Base-by-base conservation (phyloP, 2,113 vertebrate species). In the Atractosteus spatula region DNA sequence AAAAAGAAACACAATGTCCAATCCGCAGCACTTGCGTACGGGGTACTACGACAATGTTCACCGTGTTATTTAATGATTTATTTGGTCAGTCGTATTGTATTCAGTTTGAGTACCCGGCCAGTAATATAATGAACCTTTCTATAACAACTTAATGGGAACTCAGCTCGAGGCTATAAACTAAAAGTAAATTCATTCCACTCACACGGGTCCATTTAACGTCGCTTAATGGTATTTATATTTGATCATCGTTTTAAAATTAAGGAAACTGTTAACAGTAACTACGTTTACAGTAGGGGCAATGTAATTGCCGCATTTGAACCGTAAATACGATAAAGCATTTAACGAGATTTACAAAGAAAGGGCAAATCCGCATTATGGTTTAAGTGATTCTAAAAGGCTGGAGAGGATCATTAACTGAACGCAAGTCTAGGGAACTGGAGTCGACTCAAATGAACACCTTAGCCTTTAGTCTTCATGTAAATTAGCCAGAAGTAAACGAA, bases 151-250 rank as follows among this genome's bases (percentile, higher is more conserved):
- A 91, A 92, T 88, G 87, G 84, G 81, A 79, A 89, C 88, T 88
- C 89, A 84, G 82, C 75, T 81, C 70, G 42, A 64, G 11, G 82
- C 81, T 81, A 91, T 92, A 93, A 92, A 88, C 82, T 88, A 81
- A 73, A 79, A 83, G 80, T 73, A 88, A 89, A 88, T 81, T 85
- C 81, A 81, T 85, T 85, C 76, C 76, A 80, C 76, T 73, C 81
- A 82, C 80, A 84, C 84, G 77, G 74, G 71, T 78, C 67, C 74
- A 76, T 75, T 76, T 75, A 82, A 77, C 75, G 59, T 43, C 77
- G 71, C 84, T 80, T 89, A 90, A 90, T 90, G 90, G 91, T 84
- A 86, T 91, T 90, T 91, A 89, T 91, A 90, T 87, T 88, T 88
- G 88, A 88, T 82, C 83, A 76, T 77, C 77, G 76, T 89, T 89